phyloP scores from a whole-genome alignment of 2,888 invertebrate genomes.

The Dugesia japonica region DNA sequence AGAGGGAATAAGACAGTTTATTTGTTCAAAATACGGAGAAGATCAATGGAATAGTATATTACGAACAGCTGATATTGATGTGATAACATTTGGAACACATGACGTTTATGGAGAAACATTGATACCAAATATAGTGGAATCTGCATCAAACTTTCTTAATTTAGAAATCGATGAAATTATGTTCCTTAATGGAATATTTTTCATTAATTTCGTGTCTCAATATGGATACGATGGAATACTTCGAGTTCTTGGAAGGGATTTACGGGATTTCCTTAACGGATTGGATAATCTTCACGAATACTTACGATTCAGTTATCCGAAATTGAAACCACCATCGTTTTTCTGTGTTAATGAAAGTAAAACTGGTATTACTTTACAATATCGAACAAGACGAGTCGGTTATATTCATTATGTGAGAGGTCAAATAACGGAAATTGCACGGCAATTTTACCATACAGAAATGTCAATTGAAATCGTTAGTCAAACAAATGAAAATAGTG shows the following conservation, averaged over 20 bases:
- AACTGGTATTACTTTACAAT: conserved; percentile 73
- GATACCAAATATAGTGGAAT: conserved; percentile 60
- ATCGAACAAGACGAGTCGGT: conserved; percentile 66
- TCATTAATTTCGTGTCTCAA: conserved; percentile 77
- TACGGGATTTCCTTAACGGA: conserved; percentile 80
- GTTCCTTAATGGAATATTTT: conserved; percentile 80
- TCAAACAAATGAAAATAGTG: conserved; percentile 71
- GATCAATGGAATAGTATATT: conserved; percentile 80
- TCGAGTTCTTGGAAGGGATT: conserved; percentile 60
- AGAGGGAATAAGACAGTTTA: conserved; percentile 79
- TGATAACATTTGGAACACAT: conserved; percentile 61
- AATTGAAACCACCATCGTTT: conserved; percentile 76
- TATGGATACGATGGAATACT: conserved; percentile 67
- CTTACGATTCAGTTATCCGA: conserved; percentile 79
- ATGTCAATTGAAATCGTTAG: conserved; percentile 73
- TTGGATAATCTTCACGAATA: conserved; percentile 92
- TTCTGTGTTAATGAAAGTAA: conserved; percentile 79
- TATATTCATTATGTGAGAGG: conserved; percentile 93
- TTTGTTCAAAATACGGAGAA: conserved; percentile 79
- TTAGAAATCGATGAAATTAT: conserved; percentile 60
- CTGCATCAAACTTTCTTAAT: conserved; percentile 57
- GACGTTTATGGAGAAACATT: conserved; percentile 80
- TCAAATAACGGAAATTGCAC: conserved; percentile 70
- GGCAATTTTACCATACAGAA: conserved; percentile 81
- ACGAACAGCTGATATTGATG: conserved; percentile 66